Base-by-base conservation (phyloP, 2,113 vertebrate species). In the Actenoides lindsayi region DNA sequence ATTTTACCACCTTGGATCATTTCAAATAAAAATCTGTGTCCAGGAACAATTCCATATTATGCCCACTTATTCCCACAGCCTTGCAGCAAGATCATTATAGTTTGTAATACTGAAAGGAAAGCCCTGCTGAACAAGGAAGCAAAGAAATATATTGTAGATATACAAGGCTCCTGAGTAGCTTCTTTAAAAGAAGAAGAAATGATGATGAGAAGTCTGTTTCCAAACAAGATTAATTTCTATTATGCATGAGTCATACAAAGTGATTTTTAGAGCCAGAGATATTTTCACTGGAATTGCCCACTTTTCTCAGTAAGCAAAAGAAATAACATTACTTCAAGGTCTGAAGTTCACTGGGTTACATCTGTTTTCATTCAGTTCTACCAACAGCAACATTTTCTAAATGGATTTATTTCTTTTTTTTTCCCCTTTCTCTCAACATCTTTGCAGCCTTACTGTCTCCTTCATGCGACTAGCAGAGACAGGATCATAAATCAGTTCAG, bases 341-440 rank as follows among this genome's bases (percentile, higher is more conserved):
- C 83, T 96, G 71, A 93, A 97, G 84, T 90, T 85, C 91, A 95
- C 65, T 69, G 37, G 42, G 74, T 89, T 89, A 89, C 70, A 65
- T 91, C 74, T 93, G 81, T 69, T 95, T 97, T 93, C 87, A 68
- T 30, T 92, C 91, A 78, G 3, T 74, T 75, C 57, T 65, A 81
- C 82, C 79, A 88, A 79, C 11, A 88, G 71, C 70, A 93, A 60
- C 77, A 87, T 83, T 94, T 91, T 83, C 77, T 51, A 91, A 79
- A 62, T 44, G 13, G 28, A 48, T 78, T 89, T 78, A 9, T 90
- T 95, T 92, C 10, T 59, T 73, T 83, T 91, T 35, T 76, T 78
- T 37, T 10, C 19, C 19, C 33, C 91, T 82, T 95, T 86, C 59
- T 89, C 25, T 94, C 73, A 92, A 89, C 24, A 84, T 82, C 35